These are phyloP conservation scores for Heliocidaris tuberculata DNA, from an alignment of 35 echinoderm and acorn worm species.

Conservation along the genomic window DNA sequence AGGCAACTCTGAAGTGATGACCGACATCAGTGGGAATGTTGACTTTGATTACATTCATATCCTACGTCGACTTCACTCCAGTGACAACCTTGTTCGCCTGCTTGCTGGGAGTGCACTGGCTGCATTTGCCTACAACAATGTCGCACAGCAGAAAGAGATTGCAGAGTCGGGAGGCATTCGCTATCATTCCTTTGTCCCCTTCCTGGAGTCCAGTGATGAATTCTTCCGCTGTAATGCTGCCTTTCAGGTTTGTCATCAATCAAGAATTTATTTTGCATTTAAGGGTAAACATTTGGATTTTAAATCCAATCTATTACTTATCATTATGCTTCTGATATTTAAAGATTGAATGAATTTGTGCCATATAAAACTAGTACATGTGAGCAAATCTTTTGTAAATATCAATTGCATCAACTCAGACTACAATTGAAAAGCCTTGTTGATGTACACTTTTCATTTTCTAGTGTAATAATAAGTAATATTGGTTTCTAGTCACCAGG, in stretches of 20 bases:
- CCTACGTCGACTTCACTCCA: slow-evolving; percentile 79
- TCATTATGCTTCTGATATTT: background rate
- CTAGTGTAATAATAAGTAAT: too few relatives aligned
- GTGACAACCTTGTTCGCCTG: slow-evolving; percentile 75
- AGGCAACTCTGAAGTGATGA: slow-evolving; percentile 94
- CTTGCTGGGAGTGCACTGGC: slow-evolving; percentile 84
- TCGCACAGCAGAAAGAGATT: slow-evolving; percentile 84
- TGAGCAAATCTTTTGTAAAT: too few relatives aligned
- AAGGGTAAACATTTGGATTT: too few relatives aligned
- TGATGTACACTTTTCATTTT: too few relatives aligned
- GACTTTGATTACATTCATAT: slow-evolving; percentile 95
- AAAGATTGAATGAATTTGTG: background rate
- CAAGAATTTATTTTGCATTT: background rate
- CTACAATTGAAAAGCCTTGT: too few relatives aligned
- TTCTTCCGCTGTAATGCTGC: slow-evolving; percentile 92
- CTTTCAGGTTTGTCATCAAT: slow-evolving; percentile 74
- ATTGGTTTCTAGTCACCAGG: too few relatives aligned
- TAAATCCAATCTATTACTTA: too few relatives aligned
- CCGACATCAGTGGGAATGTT: slow-evolving; percentile 76
- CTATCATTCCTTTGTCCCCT: slow-evolving; percentile 91
- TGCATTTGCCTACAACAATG: slow-evolving; percentile 92
- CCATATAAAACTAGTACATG: background rate
- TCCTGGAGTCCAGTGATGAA: slow-evolving; percentile 91
- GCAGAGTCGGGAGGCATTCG: slow-evolving; percentile 96
- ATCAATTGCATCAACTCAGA: too few relatives aligned